A percentile compares a stretch with the other conserved stretches of the same genome.
Evolutionary conservation across 2,888 invertebrate species (phyloP).

Genomic region (Drosophila paranaensis): DNA sequence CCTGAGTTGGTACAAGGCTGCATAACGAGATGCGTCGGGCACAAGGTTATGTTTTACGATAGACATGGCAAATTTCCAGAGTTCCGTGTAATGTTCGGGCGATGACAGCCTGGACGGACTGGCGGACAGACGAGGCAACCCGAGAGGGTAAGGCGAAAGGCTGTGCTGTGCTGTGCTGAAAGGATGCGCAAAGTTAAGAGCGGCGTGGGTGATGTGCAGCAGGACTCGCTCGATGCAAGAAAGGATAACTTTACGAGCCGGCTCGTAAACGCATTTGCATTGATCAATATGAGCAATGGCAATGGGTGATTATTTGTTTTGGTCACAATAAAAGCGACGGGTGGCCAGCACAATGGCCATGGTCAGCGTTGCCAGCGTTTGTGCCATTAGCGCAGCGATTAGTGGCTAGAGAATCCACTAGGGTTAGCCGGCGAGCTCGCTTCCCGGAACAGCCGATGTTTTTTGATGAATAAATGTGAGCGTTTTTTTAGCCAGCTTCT

Average conservation of each 20-base stretch:
- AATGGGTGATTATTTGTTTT: constrained; percentile 81
- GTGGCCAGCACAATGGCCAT: constrained; percentile 67
- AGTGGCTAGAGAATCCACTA: constrained; percentile 44
- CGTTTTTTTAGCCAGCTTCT: constrained; percentile 24
- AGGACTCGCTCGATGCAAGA: constrained; percentile 66
- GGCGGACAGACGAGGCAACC: not conserved
- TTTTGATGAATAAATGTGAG: not conserved
- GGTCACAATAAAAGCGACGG: constrained; percentile 78
- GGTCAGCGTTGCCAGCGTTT: constrained; percentile 52
- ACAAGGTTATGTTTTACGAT: constrained; percentile 71
- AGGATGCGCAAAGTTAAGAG: constrained; percentile 77
- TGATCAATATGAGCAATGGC: constrained; percentile 72
- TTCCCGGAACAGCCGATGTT: constrained; percentile 49
- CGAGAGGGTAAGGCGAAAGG: constrained; percentile 39
- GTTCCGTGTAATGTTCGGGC: constrained; percentile 56
- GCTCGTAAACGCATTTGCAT: constrained; percentile 70
- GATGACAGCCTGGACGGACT: constrained; percentile 16
- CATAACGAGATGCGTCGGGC: constrained; percentile 26
- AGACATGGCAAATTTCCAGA: constrained; percentile 59
- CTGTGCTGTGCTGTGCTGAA: constrained; percentile 40
- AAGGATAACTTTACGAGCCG: constrained; percentile 76
- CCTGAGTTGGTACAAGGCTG: constrained; percentile 32
- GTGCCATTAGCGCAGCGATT: constrained; percentile 52
- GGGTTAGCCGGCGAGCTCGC: constrained; percentile 21
- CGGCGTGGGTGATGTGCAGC: constrained; percentile 9